Percentiles rank a stretch among this genome's conserved stretches.
These are phyloP conservation scores for Choreutis nemorana DNA, from an alignment of 2,888 invertebrate species.

Conservation along the genomic window DNA sequence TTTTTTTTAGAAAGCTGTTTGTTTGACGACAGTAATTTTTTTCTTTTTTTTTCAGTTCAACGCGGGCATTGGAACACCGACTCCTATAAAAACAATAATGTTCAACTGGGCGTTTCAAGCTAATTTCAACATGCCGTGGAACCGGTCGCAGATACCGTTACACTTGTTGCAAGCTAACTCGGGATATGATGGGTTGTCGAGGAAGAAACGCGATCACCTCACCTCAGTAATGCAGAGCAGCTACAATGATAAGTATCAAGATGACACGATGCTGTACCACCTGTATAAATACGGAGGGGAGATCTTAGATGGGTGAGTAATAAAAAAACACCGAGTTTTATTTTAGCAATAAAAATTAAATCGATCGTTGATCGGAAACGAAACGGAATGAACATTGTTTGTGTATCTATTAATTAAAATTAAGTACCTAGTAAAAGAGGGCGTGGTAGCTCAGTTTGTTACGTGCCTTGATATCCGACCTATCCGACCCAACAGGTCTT, in stretches of 20 bases:
- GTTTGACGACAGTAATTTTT: background rate
- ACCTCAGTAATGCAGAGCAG: constrained; percentile 8
- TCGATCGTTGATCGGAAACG: background rate
- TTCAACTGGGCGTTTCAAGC: constrained; percentile 55
- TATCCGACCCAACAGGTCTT: too few relatives aligned
- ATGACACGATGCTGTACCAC: constrained; percentile 40
- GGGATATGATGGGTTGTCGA: constrained; percentile 33
- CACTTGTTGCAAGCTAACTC: constrained; percentile 40
- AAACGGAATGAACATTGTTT: too few relatives aligned
- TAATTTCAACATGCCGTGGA: constrained; percentile 56
- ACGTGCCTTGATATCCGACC: too few relatives aligned
- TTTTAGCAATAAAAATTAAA: background rate
- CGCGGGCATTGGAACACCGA: constrained; percentile 43
- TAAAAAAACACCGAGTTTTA: background rate
- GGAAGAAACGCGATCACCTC: constrained; percentile 25
- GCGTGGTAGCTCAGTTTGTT: too few relatives aligned
- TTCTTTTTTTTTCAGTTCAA: constrained; percentile 36
- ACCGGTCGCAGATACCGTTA: constrained; percentile 42
- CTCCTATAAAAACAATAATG: constrained; percentile 32
- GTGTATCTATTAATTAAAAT: too few relatives aligned
- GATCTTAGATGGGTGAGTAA: constrained; percentile 31
- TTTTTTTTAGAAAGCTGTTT: background rate
- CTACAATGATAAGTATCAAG: constrained; percentile 22
- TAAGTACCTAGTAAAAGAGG: too few relatives aligned
- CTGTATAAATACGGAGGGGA: constrained; percentile 47